Evolutionary conservation across 23 tunicate genomes (phyloP), one percentile per base, ranked within the genome.

Genomic region (Ciona savignyi): DNA sequence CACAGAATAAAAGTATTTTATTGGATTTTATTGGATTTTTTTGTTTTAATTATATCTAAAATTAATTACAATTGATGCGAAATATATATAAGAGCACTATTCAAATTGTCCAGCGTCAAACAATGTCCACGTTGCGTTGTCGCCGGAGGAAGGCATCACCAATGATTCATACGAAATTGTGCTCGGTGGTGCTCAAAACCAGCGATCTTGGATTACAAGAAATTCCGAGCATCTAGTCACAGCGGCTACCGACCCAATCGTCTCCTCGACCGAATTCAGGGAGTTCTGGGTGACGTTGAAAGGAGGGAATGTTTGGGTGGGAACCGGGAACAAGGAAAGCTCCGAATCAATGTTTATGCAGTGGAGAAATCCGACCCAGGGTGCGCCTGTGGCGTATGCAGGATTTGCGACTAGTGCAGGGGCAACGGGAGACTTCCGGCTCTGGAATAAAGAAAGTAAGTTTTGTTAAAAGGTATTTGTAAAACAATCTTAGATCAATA

Each of bases 221-320:
- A 77, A 91, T 34, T 79, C 73, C 35, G 67, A 80, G 27, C 49
- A 62, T 22, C 70, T 95, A 11, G 81, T 78, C 19, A 67, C 79
- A 4, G 77, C 99, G 0, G 62, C 85, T 1, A 83, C 88, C 56
- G 61, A 69, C 48, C 65, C 67, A 23, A 88, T 95, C 27, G 51
- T 95, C 21, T 83, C 90, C 19, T 72, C 28, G 9, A 74, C 74
- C 48, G 81, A 93, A 51, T 88, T 31, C 51, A 48, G 88, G 2
- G 65, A 86, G 76, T 95, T 95, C 78, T 95, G 99, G 99, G 74
- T 95, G n/a, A 32, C 84, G 24, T 95, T 95, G 99, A 27, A 70
- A 24, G 48, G 49, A 35, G 85, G 83, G 24, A 80, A 71, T 65
- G 83, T 95, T 25, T 77, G 79, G 56, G 87, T 88, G 26, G 97